A percentile compares a stretch with the other conserved stretches of the same genome.
Evolutionary conservation across 2,888 invertebrate species (phyloP).

Genomic region (Vesta saturnalis): DNA sequence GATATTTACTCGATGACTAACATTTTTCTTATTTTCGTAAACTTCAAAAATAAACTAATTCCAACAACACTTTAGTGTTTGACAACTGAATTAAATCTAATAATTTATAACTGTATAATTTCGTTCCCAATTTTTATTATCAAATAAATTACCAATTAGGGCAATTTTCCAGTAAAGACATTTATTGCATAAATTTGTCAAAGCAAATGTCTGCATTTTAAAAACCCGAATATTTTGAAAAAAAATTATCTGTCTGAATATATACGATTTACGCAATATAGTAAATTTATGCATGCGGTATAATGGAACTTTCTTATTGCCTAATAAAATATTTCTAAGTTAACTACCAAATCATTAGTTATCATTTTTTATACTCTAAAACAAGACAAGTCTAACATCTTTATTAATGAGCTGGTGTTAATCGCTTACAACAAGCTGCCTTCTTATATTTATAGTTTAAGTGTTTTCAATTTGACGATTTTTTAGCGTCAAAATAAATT

Average conservation of each 20-base stretch:
- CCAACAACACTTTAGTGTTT: no score
- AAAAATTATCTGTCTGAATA: not conserved
- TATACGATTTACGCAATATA: not conserved
- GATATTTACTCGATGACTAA: no score
- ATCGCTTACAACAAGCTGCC: not conserved
- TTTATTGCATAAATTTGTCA: not conserved
- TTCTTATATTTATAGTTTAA: not conserved
- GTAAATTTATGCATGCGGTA: slow-evolving; percentile 1
- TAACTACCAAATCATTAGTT: not conserved
- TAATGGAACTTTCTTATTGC: slow-evolving; percentile 1
- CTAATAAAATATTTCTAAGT: not conserved
- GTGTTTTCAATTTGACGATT: not conserved
- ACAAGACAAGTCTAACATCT: not conserved
- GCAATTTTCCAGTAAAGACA: no score
- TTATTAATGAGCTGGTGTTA: not conserved
- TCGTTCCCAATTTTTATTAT: no score
- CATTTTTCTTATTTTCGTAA: no score
- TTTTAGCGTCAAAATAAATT: no score
- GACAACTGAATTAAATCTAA: no score
- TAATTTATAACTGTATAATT: no score
- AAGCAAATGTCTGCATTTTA: not conserved
- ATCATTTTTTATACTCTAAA: not conserved
- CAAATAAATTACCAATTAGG: no score
- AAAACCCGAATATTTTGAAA: not conserved
- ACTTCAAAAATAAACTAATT: no score